These are phyloP conservation scores for Drosophila mauritiana DNA, from an alignment of 1,140 invertebrate species.

Conservation along the genomic window DNA sequence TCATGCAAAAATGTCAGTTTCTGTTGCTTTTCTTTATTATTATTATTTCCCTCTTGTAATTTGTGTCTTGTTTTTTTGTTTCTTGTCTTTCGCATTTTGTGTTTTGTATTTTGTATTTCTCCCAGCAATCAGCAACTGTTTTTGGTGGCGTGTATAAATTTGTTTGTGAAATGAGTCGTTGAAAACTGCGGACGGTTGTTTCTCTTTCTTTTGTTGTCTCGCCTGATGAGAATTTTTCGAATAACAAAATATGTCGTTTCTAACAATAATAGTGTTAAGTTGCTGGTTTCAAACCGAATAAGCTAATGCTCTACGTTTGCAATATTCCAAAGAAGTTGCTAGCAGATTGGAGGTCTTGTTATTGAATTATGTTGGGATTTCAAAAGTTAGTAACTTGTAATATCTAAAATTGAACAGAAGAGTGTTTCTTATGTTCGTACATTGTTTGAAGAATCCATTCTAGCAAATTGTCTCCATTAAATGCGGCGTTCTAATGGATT, in stretches of 20 bases:
- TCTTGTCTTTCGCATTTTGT: neutral
- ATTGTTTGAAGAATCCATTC: neutral
- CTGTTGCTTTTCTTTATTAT: conserved; percentile 38
- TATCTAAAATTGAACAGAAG: too few relatives aligned
- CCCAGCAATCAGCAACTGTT: conserved; percentile 9
- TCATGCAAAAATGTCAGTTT: conserved; percentile 53
- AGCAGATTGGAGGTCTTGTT: too few relatives aligned
- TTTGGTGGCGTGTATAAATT: conserved; percentile 53
- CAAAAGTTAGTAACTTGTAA: too few relatives aligned
- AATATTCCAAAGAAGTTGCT: neutral
- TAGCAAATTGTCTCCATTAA: conserved; percentile 1
- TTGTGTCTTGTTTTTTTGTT: neutral
- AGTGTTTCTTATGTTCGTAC: too few relatives aligned
- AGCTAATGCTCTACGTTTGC: conserved; percentile 3
- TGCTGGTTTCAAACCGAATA: neutral
- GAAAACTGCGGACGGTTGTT: conserved; percentile 18
- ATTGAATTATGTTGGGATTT: too few relatives aligned
- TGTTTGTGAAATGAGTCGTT: conserved; percentile 67
- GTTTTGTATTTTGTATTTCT: conserved; percentile 7
- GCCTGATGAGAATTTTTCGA: conserved; percentile 61
- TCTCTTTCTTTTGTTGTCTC: conserved; percentile 36
- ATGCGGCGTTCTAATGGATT: conserved; percentile 7
- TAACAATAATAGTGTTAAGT: conserved; percentile 21
- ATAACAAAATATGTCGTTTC: conserved; percentile 53
- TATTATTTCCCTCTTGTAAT: conserved; percentile 28